Evolutionary conservation across 2,888 invertebrate species (phyloP).

Genomic region (Sinelater perroti): DNA sequence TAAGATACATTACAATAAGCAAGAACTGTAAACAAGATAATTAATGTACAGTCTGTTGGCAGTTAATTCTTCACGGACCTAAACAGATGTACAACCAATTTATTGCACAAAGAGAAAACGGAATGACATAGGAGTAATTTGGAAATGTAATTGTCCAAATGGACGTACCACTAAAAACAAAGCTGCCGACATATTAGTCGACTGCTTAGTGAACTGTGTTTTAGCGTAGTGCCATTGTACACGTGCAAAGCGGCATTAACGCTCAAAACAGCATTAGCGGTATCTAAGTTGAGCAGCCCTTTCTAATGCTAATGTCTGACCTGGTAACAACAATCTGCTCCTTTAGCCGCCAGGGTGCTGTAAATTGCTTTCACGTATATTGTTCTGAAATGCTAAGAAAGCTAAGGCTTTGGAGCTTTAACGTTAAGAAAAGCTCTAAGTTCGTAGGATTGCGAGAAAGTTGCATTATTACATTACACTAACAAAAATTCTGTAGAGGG

Average conservation of each 20-base stretch:
- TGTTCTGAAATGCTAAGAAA: constrained; percentile 11
- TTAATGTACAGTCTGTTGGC: constrained; percentile 17
- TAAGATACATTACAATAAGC: constrained; percentile 15
- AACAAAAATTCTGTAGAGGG: no score
- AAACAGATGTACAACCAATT: constrained; percentile 14
- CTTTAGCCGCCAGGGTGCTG: neutral
- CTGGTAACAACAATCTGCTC: constrained; percentile 15
- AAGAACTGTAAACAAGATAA: constrained; percentile 19
- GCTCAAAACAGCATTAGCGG: constrained; percentile 3
- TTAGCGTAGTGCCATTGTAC: neutral
- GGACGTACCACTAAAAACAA: no score
- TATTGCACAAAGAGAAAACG: constrained; percentile 15
- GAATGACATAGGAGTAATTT: constrained; percentile 8
- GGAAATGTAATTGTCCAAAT: neutral
- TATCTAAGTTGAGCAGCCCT: constrained; percentile 12
- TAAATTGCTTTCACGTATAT: constrained; percentile 18
- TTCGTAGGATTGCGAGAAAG: constrained; percentile 9
- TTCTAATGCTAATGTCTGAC: constrained; percentile 14
- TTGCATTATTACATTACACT: neutral
- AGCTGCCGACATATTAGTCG: neutral
- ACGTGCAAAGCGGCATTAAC: no score
- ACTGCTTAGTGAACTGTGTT: neutral
- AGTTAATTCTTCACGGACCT: constrained; percentile 17
- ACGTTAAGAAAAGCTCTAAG: neutral
- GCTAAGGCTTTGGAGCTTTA: constrained; percentile 8